Percentiles rank a stretch among this genome's conserved stretches.
These are phyloP conservation scores for Drosophila mettleri DNA, from an alignment of 2,888 invertebrate genomes.

Conservation along the genomic window DNA sequence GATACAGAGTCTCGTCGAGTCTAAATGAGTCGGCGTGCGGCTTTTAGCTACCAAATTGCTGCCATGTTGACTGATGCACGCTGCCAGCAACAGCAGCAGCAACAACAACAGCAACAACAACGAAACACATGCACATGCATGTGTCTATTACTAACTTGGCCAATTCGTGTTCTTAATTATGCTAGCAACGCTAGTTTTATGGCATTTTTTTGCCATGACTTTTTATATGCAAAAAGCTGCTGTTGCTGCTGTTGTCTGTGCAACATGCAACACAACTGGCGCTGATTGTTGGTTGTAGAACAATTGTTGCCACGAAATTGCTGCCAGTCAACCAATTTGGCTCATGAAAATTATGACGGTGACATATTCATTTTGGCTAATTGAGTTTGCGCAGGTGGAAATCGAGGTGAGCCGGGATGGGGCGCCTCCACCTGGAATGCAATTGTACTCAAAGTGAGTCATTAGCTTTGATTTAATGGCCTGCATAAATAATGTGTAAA, in stretches of 20 bases:
- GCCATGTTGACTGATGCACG: conserved; percentile 72
- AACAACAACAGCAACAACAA: not conserved
- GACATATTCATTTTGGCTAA: conserved; percentile 76
- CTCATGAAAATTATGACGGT: conserved; percentile 71
- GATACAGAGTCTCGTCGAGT: conserved; percentile 35
- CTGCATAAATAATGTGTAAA: conserved; percentile 34
- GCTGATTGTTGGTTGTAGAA: conserved; percentile 57
- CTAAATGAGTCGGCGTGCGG: conserved; percentile 39
- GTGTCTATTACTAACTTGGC: conserved; percentile 63
- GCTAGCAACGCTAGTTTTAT: conserved; percentile 52
- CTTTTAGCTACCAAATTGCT: conserved; percentile 70
- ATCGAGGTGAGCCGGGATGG: not conserved
- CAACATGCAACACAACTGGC: conserved; percentile 67
- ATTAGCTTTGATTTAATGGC: conserved; percentile 56
- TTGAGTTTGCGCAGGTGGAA: conserved; percentile 44
- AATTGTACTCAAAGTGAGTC: conserved; percentile 65
- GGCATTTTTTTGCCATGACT: conserved; percentile 19
- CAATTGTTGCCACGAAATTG: conserved; percentile 58
- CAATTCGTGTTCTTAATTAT: conserved; percentile 77
- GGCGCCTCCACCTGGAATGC: conserved; percentile 18
- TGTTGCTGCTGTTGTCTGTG: conserved; percentile 31
- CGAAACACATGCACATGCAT: not conserved
- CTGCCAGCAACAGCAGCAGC: conserved; percentile 16
- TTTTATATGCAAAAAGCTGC: conserved; percentile 52
- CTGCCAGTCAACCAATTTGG: conserved; percentile 69